phyloP scores from a whole-genome alignment of 2,113 vertebrate species.

The Melanerpes formicivorus region DNA sequence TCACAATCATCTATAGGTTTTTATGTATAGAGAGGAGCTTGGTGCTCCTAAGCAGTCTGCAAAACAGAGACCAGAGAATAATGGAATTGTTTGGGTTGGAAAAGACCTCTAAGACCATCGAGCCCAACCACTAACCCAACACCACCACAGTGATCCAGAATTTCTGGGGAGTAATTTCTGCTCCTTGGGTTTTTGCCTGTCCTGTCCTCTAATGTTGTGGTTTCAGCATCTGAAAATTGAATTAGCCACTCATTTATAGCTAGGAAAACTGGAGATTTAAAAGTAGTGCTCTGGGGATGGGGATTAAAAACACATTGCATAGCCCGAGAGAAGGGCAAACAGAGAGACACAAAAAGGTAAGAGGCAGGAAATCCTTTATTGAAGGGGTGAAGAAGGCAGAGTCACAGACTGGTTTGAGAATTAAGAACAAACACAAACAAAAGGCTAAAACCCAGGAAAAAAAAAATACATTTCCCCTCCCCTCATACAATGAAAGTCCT shows the following conservation, averaged over 20 bases:
- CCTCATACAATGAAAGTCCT: not conserved
- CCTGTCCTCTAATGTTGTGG: not conserved
- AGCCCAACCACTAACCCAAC: too few relatives aligned
- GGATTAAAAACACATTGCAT: not conserved
- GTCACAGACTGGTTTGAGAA: conserved; percentile 23
- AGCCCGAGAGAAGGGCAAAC: not conserved
- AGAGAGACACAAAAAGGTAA: not conserved
- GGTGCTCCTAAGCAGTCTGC: not conserved
- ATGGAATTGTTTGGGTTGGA: too few relatives aligned
- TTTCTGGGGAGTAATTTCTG: not conserved
- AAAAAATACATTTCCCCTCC: not conserved
- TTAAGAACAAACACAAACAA: conserved; percentile 27
- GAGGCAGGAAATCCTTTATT: conserved; percentile 67
- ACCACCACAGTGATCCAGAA: not conserved
- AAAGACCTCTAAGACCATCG: too few relatives aligned
- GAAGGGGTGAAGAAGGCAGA: conserved; percentile 52
- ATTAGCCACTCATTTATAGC: not conserved
- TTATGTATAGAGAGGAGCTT: not conserved
- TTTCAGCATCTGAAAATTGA: not conserved
- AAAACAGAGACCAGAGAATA: not conserved
- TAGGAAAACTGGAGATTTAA: not conserved
- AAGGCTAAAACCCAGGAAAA: not conserved
- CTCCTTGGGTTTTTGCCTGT: not conserved
- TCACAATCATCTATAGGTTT: too few relatives aligned
- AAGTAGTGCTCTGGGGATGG: not conserved